Evolutionary conservation across 2,797 vertebrate species (phyloP), one percentile per base, ranked within the genome.

Genomic region (Vultur gryphus): DNA sequence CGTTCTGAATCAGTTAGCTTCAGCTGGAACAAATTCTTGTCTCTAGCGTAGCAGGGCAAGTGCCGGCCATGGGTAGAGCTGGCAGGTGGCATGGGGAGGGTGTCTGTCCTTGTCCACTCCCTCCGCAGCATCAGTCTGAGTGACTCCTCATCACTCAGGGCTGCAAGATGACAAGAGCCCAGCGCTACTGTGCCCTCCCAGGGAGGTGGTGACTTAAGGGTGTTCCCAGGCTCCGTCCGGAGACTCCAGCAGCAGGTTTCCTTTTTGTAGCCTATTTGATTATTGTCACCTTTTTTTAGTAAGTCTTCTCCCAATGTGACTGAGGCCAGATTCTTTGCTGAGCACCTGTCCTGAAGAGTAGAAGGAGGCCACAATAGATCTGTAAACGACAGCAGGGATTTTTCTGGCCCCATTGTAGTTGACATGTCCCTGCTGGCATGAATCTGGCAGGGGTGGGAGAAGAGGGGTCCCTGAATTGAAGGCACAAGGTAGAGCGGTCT

Each of bases 81-180:
- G 84, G 43, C 5, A 6, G 77, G 76, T 8, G 19, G 69, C n/a
- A 28, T 7, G 6, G 78, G 62, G 48, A 80, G 20, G 33, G 10
- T 44, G 9, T 75, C 67, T 66, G 62, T 37, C 49, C 57, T 76
- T 37, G 33, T 31, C 39, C 13, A 6, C 13, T n/a, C 55, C 75
- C 57, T 71, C 58, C 5, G 3, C 48, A 67, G 39, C 39, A 25
- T n/a, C 64, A 33, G 18, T 28, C 29, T 66, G 29, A 29, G 71
- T 15, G 20, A 43, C 11, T 65, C 48, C 64, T 31, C 1, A 0
- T 71, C 70, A 29, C 86, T 52, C 48, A 65, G 65, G 46, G 52
- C 80, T 57, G 43, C 23, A 61, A 19, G 3, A 4, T 79, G 37
- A 21, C 0, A 0, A 29, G 59, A 89, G 7, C 46, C 46, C 37